Conservation (phyloP, 2,888 invertebrate species). For the Sinohyriopsis cumingii region DNA sequence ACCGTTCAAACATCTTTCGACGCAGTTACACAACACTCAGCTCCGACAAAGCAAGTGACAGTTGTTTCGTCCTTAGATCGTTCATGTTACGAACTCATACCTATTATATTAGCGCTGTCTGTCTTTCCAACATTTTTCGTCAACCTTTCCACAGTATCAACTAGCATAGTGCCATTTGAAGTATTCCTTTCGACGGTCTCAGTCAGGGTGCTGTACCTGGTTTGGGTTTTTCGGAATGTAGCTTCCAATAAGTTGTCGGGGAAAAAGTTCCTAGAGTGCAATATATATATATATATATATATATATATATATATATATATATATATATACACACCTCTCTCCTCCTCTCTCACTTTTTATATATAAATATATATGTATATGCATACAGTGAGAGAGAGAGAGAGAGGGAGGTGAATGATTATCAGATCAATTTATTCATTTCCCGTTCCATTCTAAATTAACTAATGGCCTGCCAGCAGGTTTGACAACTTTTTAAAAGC, state of each 20-base stretch:
- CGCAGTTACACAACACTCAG: no score
- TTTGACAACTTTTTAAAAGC: no score
- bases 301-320: background rate
- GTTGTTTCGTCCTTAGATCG: background rate
- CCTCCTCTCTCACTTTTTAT: no score
- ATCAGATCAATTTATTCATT: no score
- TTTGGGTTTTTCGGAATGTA: conserved; percentile 47
- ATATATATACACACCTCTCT: no score
- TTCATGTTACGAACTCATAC: conserved; percentile 15
- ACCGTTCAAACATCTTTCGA: no score
- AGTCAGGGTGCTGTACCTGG: conserved; percentile 17
- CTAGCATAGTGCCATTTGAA: conserved; percentile 20
- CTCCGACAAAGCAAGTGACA: no score
- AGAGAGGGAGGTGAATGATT: no score
- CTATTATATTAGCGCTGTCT: conserved; percentile 77
- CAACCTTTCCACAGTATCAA: background rate
- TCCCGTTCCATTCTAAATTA: no score
- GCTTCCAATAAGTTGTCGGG: conserved; percentile 61
- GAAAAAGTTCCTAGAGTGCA: conserved; percentile 51
- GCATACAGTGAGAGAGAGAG: no score
- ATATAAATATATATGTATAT: conserved; percentile 4
- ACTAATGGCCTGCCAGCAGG: no score
- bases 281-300: conserved; percentile 1
- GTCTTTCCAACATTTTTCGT: conserved; percentile 25
- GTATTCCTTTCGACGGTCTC: conserved; percentile 8